These are phyloP conservation scores for Lamproptera curius DNA, from an alignment of 2,888 invertebrate species.

Conservation along the genomic window DNA sequence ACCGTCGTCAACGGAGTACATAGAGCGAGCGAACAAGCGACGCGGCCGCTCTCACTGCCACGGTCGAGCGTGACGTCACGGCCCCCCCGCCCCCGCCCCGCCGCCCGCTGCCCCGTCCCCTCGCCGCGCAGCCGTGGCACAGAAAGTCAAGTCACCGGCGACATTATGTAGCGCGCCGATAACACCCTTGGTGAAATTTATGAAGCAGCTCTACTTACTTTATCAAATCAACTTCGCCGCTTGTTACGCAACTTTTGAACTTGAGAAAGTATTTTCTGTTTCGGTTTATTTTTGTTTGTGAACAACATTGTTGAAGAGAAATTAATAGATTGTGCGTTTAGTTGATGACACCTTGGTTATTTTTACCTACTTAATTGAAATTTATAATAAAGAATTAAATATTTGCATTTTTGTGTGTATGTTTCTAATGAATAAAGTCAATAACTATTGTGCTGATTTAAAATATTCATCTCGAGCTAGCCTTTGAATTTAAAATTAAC, in stretches of 20 bases:
- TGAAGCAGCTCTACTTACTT: slow-evolving; percentile 50
- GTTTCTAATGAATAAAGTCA: too few species aligned
- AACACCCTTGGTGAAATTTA: slow-evolving; percentile 64
- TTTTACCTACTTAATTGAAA: too few species aligned
- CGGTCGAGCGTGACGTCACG: slow-evolving; percentile 76
- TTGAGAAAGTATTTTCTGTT: slow-evolving; percentile 42
- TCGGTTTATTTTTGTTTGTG: background rate
- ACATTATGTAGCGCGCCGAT: slow-evolving; percentile 70
- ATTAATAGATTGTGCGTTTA: too few species aligned
- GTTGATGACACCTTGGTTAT: too few species aligned
- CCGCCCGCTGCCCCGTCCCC: slow-evolving; percentile 31
- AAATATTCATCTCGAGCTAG: too few species aligned
- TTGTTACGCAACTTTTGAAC: slow-evolving; percentile 62
- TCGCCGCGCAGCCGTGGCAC: slow-evolving; percentile 63
- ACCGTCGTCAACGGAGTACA: slow-evolving; percentile 71
- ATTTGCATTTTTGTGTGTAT: too few species aligned
- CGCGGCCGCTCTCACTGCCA: slow-evolving; percentile 76
- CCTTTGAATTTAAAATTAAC: too few species aligned
- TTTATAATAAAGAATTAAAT: too few species aligned
- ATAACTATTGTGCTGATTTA: too few species aligned
- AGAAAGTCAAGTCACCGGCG: slow-evolving; percentile 69
- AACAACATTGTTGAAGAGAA: background rate
- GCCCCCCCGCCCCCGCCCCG: slow-evolving; percentile 40
- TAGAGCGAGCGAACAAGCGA: slow-evolving; percentile 62
- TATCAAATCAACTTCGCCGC: slow-evolving; percentile 62